phyloP scores from a whole-genome alignment of 1,140 invertebrate species.

The Macrotrachela quadricornifera region DNA sequence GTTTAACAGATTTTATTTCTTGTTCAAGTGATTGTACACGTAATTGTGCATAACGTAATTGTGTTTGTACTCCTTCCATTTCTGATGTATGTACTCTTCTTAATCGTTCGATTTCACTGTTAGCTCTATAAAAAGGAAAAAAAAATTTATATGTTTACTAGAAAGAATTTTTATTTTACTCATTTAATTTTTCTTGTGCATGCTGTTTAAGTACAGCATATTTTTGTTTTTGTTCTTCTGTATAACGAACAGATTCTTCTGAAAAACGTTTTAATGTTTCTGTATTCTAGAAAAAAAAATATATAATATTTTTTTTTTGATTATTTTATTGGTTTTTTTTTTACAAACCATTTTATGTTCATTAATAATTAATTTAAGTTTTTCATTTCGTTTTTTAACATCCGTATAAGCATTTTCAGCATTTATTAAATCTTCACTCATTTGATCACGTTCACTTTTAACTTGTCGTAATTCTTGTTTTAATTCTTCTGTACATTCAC shows the following conservation, averaged over 20 bases:
- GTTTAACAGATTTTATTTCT: background rate
- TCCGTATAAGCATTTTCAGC: slow-evolving; percentile 6
- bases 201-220: slow-evolving; percentile 7
- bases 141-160: no score
- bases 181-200: slow-evolving; percentile 8
- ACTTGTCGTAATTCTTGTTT: no score
- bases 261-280: background rate
- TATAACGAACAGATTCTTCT: background rate
- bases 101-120: slow-evolving; percentile 7
- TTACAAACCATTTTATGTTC: slow-evolving; percentile 1
- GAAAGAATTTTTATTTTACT: background rate
- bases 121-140: background rate
- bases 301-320: background rate
- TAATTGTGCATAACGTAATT: slow-evolving; percentile 5
- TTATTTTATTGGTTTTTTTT: background rate
- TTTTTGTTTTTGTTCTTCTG: background rate
- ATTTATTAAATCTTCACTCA: slow-evolving; percentile 7
- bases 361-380: slow-evolving; percentile 1
- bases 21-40: background rate
- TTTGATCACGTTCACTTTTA: slow-evolving; percentile 2
- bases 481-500: no score
- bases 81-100: background rate
- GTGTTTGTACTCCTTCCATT: background rate
- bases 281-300: background rate
- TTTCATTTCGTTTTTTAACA: slow-evolving; percentile 6